phyloP scores from a whole-genome alignment of 2,888 invertebrate species.

The Cotesia congregata region DNA sequence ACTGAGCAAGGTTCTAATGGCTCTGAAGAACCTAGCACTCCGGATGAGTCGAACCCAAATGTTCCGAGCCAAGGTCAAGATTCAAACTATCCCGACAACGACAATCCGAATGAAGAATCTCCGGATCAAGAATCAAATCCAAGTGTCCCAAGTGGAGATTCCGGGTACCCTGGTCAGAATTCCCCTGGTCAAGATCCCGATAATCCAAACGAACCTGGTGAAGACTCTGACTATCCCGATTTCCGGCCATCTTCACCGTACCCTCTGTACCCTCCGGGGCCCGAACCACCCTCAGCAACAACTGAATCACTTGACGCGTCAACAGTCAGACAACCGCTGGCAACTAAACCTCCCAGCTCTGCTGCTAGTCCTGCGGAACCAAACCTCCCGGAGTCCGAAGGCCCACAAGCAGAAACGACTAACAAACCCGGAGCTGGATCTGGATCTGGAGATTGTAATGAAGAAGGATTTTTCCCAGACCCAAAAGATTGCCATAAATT shows the following conservation, averaged over 20 bases:
- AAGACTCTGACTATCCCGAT: constrained; percentile 28
- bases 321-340: background rate
- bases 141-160: background rate
- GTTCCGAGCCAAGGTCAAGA: background rate
- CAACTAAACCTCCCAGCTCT: constrained; percentile 3
- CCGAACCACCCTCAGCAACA: background rate
- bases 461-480: constrained; percentile 81
- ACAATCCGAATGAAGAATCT: constrained; percentile 40
- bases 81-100: constrained; percentile 42
- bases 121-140: constrained; percentile 34
- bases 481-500: constrained; percentile 80
- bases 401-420: background rate
- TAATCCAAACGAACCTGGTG: constrained; percentile 18
- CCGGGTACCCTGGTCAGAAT: constrained; percentile 47
- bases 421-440: constrained; percentile 36
- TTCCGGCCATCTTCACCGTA: constrained; percentile 10
- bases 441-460: constrained; percentile 68
- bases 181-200: background rate
- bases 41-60: no score
- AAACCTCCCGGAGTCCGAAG: background rate
- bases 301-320: background rate
- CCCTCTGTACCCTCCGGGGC: constrained; percentile 7
- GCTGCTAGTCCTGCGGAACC: background rate
- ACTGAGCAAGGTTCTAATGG: constrained; percentile 41
- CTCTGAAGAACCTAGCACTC: no score